These are phyloP conservation scores for Alca torda DNA, from an alignment of 2,797 vertebrate genomes.

Conservation along the genomic window DNA sequence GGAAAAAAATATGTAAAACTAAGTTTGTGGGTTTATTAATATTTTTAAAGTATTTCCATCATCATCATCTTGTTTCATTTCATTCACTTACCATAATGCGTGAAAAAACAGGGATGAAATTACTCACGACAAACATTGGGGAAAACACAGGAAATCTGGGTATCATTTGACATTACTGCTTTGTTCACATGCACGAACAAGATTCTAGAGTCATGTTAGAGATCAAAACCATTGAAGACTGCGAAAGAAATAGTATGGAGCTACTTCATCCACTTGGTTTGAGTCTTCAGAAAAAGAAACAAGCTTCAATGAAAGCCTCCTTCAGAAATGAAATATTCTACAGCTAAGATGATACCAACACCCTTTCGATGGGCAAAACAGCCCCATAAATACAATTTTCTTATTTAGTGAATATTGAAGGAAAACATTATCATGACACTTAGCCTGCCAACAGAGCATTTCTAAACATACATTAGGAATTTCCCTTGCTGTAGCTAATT, in stretches of 20 bases:
- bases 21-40: neutral
- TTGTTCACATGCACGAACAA: neutral
- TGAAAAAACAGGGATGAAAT: neutral
- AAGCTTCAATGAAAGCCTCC: neutral
- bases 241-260: neutral
- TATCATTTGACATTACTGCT: neutral
- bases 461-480: neutral
- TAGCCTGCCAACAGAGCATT: neutral
- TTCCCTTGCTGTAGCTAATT: neutral
- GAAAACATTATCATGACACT: neutral
- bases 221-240: neutral
- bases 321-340: neutral
- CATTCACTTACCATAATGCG: neutral
- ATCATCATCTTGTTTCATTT: neutral
- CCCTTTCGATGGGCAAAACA: neutral
- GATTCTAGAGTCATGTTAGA: neutral
- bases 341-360: neutral
- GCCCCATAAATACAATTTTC: neutral
- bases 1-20: neutral
- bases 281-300: neutral
- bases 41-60: neutral
- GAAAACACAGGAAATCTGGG: neutral
- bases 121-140: neutral
- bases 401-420: neutral
- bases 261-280: neutral